Conservation (phyloP, 2,888 invertebrate genomes). For the Noctua comes region DNA sequence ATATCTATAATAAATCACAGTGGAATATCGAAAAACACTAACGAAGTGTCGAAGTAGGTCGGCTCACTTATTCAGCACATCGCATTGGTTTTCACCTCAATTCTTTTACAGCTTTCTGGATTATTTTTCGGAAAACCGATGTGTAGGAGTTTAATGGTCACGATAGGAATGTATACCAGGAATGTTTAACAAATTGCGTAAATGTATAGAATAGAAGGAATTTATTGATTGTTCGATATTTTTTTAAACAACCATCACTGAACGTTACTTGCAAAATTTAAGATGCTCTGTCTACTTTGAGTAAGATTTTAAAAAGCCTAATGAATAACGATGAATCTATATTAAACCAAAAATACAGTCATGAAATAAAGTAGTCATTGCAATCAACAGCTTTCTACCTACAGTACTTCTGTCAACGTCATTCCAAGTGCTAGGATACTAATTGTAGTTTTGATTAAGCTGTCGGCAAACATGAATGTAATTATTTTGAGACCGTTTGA, state of each 20-base stretch:
- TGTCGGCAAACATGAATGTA: constrained; percentile 46
- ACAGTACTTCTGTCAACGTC: constrained; percentile 40
- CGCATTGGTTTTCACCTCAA: constrained; percentile 72
- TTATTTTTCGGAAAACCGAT: constrained; percentile 64
- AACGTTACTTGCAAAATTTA: not conserved
- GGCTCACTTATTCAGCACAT: constrained; percentile 72
- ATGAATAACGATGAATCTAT: not conserved
- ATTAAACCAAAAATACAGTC: not conserved
- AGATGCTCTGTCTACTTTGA: no score
- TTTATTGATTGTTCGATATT: not conserved
- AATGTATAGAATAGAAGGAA: not conserved
- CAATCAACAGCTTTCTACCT: constrained; percentile 32
- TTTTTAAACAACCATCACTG: constrained; percentile 6
- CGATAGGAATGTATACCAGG: constrained; percentile 43
- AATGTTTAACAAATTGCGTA: constrained; percentile 36
- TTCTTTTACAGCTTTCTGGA: constrained; percentile 68
- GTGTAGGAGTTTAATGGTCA: constrained; percentile 62
- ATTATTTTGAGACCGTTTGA: constrained; percentile 34
- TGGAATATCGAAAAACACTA: constrained; percentile 80
- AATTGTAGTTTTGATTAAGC: constrained; percentile 58
- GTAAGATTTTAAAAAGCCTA: not conserved
- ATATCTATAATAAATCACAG: constrained; percentile 85
- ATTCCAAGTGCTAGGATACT: constrained; percentile 35
- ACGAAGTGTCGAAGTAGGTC: constrained; percentile 83
- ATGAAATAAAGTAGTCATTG: not conserved